phyloP scores from a whole-genome alignment of 2,888 invertebrate species.

The Eupithecia subumbrata region DNA sequence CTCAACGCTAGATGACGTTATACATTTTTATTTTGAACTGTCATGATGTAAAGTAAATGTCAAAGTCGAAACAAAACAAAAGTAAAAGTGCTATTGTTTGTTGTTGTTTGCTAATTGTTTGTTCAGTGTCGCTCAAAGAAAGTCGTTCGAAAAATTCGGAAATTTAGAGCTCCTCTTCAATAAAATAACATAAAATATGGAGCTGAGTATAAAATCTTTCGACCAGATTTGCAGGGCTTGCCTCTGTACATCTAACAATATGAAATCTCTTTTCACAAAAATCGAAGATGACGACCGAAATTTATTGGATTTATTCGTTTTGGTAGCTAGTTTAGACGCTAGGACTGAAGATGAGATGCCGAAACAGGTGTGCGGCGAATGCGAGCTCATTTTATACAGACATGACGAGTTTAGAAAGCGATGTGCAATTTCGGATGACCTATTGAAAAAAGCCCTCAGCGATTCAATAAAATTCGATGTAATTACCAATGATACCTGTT shows the following conservation, averaged over 20 bases:
- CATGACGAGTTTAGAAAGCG: constrained; percentile 69
- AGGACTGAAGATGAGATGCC: constrained; percentile 61
- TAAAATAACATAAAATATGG: constrained; percentile 45
- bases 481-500: constrained; percentile 22
- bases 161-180: neutral
- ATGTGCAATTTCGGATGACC: constrained; percentile 63
- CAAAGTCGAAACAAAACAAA: neutral
- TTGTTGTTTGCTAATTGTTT: neutral
- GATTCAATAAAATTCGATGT: constrained; percentile 32
- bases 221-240: constrained; percentile 68
- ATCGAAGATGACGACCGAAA: constrained; percentile 55
- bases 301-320: constrained; percentile 60
- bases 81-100: neutral
- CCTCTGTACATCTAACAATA: constrained; percentile 54
- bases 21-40: neutral
- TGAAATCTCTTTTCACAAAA: constrained; percentile 62
- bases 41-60: neutral
- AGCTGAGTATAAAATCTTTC: constrained; percentile 48
- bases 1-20: constrained; percentile 9
- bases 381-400: constrained; percentile 61
- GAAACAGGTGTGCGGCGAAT: constrained; percentile 70
- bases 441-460: constrained; percentile 57
- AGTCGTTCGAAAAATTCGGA: neutral
- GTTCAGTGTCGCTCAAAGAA: neutral
- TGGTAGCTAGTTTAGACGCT: constrained; percentile 62